Base-by-base conservation (phyloP, 2,888 invertebrate species). In the Pterostichus madidus region DNA sequence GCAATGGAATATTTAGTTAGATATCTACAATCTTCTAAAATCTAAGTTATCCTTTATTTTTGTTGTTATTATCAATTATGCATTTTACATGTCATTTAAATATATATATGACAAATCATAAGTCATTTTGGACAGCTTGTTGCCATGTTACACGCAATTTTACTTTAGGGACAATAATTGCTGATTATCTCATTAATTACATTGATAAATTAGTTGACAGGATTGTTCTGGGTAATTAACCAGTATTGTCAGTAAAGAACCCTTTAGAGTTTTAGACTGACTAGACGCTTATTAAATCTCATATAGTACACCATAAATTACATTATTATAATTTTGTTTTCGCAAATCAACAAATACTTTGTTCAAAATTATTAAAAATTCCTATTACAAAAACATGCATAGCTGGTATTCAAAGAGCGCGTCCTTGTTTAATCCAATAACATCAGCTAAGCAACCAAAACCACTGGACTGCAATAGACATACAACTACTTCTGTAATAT, bases 401-500 rank as follows among this genome's bases (percentile, higher is more conserved):
- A 56, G 53, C 49, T 11, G 49, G n/a, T 49, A 59, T 59, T 31
- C 24, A 24, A 24, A 59, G 24, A 10, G 11, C 35, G 49, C 31
- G 64, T 31, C 64, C 64, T 64, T 64, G 64, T 13, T 31, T 11
- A 59, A 32, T n/a, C 64, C 35, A 35, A 35, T 35, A 64, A 64
- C 35, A 64, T 64, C 64, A 64, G 24, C 59, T 11, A 64, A 31
- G 61, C 31, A 59, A 31, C 59, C 17, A 59, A 11, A 10, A 6
- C 56, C 24, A 24, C 24, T 24, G 24, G 24, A 64, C 32, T 64
- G 64, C 64, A 64, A 64, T 35, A n/a, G n/a, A n/a, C n/a, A 64
- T 11, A 64, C 32, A 64, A 24, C 59, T 31, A 77, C 46, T 59
- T 77, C 44, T 77, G 77, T 77, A 77, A 77, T 77, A 44, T 77